A percentile compares a stretch with the other conserved stretches of the same genome.
These are phyloP conservation scores for Zeus faber DNA, from an alignment of 2,113 vertebrate species.

Conservation along the genomic window DNA sequence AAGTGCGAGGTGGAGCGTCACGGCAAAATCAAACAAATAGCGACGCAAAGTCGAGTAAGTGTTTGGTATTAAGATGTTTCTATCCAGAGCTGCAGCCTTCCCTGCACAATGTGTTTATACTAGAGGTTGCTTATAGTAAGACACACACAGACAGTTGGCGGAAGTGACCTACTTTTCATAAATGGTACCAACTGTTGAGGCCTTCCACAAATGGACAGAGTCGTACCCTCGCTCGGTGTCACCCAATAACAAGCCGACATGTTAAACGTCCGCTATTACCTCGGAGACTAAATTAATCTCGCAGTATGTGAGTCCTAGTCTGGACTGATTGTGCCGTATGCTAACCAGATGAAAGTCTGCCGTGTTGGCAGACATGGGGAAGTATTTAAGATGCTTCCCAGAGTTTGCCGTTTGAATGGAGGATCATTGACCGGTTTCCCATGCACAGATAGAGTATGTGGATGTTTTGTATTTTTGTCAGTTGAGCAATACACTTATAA, in stretches of 20 bases:
- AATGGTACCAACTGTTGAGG: constrained; percentile 71
- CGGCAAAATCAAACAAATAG: not conserved
- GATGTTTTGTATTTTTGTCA: no score
- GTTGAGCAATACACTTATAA: no score
- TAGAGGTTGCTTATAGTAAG: constrained; percentile 54
- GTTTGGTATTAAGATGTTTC: constrained; percentile 61
- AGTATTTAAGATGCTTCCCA: no score
- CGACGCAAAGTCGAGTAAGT: constrained; percentile 13
- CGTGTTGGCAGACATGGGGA: constrained; percentile 1
- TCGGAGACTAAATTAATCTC: constrained; percentile 30
- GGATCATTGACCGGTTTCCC: constrained; percentile 6
- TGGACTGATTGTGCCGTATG: constrained; percentile 3
- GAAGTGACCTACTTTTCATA: constrained; percentile 74
- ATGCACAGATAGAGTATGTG: no score
- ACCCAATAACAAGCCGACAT: constrained; percentile 38
- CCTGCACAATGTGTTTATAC: constrained; percentile 66
- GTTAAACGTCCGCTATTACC: constrained; percentile 24
- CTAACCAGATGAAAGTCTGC: constrained; percentile 28
- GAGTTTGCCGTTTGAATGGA: no score
- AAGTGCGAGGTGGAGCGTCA: not conserved
- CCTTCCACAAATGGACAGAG: constrained; percentile 44
- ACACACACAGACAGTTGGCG: constrained; percentile 43
- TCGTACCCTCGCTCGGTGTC: constrained; percentile 34
- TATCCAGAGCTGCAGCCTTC: constrained; percentile 43
- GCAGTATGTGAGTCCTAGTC: constrained; percentile 12